Percentiles rank a stretch among this genome's conserved stretches.
Conservation (phyloP, 1,140 invertebrate species). For the Drosophila kepulauana region DNA sequence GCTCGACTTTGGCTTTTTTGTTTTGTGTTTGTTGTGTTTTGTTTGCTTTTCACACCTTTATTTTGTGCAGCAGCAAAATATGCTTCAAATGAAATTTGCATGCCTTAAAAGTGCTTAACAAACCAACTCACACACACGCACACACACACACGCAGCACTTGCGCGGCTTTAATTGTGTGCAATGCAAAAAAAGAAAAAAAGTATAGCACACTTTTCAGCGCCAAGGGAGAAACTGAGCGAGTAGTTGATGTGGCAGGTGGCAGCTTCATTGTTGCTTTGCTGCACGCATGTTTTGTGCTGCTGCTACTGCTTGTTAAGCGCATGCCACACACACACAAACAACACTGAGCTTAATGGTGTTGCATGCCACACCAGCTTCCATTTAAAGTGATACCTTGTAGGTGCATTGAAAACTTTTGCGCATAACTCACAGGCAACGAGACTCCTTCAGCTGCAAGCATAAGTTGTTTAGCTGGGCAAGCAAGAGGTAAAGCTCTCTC, state of each 20-base stretch:
- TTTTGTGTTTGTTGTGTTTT: slow-evolving; percentile 40
- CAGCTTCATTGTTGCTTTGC: slow-evolving; percentile 31
- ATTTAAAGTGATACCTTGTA: slow-evolving; percentile 45
- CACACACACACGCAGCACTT: slow-evolving; percentile 31
- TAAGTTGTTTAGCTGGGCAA: slow-evolving; percentile 10
- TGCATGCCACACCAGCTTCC: slow-evolving; percentile 3
- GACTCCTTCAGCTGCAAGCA: neutral
- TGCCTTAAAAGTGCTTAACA: slow-evolving; percentile 72
- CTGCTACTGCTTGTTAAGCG: slow-evolving; percentile 26
- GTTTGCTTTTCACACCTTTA: slow-evolving; percentile 41
- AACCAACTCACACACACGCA: slow-evolving; percentile 42
- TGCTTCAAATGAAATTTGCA: slow-evolving; percentile 67
- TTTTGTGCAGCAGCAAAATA: slow-evolving; percentile 27
- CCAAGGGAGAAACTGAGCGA: neutral
- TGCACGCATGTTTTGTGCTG: slow-evolving; percentile 29
- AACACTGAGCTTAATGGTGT: neutral
- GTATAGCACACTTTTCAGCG: slow-evolving; percentile 69
- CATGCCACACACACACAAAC: slow-evolving; percentile 6
- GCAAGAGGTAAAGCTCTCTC: too few relatives aligned
- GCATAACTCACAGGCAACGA: slow-evolving; percentile 30
- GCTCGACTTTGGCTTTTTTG: slow-evolving; percentile 41
- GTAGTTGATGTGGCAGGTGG: neutral
- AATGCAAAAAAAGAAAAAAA: slow-evolving; percentile 16
- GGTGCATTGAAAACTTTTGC: slow-evolving; percentile 43
- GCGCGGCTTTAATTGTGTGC: slow-evolving; percentile 56